These are phyloP conservation scores for Lasiurus cinereus DNA, from an alignment of 2,113 vertebrate species.

Conservation along the genomic window DNA sequence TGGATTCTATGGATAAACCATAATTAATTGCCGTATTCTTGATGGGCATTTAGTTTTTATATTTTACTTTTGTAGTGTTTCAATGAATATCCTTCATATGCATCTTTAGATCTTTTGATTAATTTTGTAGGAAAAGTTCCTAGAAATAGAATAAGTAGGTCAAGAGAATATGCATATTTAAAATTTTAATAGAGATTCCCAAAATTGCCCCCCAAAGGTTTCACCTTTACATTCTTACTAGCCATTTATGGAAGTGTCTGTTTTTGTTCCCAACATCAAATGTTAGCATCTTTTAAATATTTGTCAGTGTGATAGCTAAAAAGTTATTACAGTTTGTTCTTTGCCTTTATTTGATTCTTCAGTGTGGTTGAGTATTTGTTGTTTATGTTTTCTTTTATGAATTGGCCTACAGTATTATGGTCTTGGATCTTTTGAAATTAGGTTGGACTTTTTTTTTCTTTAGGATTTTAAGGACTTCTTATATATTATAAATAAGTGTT, in stretches of 20 bases:
- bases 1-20: background rate
- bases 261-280: background rate
- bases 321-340: background rate
- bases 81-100: background rate
- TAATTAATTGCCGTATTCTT: background rate
- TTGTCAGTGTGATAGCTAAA: background rate
- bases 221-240: background rate
- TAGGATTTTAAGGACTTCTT: background rate
- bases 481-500: background rate
- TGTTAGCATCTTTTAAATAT: background rate
- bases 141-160: background rate
- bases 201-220: background rate
- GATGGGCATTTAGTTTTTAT: background rate
- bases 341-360: background rate
- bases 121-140: constrained; percentile 17
- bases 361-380: background rate
- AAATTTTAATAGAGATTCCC: background rate
- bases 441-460: constrained; percentile 2
- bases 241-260: background rate
- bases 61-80: background rate
- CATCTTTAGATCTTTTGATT: background rate
- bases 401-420: background rate
- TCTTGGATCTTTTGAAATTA: constrained; percentile 45
- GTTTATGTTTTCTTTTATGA: background rate
- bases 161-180: constrained; percentile 8